Base-by-base conservation (phyloP, 2,113 vertebrate genomes). In the Leptosomus discolor region DNA sequence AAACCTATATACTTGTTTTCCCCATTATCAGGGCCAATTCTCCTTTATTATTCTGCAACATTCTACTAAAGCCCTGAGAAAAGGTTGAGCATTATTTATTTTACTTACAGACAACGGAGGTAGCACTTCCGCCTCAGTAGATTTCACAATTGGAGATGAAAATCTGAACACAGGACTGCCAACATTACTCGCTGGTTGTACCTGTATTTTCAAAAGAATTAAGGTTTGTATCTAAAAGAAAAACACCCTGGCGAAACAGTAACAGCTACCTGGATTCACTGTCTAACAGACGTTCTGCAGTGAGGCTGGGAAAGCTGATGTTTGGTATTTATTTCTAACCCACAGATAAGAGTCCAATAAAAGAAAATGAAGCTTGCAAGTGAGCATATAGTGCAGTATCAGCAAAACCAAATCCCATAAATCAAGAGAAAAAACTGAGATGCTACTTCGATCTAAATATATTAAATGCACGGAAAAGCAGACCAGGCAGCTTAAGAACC, bases 121-220 rank as follows among this genome's bases (percentile, higher is more conserved):
- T 94, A 98, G 98, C 68, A 98, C 98, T 96, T 99, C 99, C 78
- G 98, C 97, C 98, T 99, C 98, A 69, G 99, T 99, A 85, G 99
- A 99, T 96, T 99, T 99, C 97, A 99, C 99, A 96, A 99, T 99
- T 48, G 99, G 99, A 96, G 99, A 99, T 95, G 99, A 99, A 98
- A 99, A 99, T 77, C 98, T 99, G 96, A 99, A 99, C 18, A 98
- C 97, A 53, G 98, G 98, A 95, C 98, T 99, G 74, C 98, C 97
- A 91, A 92, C 67, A 78, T 56, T 97, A 92, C 96, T 97, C n/a
- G 91, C 80, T 97, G 97, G 92, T 89, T 97, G 98, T 92, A 98
- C 94, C 98, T 98, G 79, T 60, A 43, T 97, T 97, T 98, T 92
- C 43, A 92, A 96, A 95, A 97, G 24, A 82, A 97, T 83, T 78